Base-by-base conservation (phyloP, 2,113 vertebrate species). In the Dipodomys ordii region DNA sequence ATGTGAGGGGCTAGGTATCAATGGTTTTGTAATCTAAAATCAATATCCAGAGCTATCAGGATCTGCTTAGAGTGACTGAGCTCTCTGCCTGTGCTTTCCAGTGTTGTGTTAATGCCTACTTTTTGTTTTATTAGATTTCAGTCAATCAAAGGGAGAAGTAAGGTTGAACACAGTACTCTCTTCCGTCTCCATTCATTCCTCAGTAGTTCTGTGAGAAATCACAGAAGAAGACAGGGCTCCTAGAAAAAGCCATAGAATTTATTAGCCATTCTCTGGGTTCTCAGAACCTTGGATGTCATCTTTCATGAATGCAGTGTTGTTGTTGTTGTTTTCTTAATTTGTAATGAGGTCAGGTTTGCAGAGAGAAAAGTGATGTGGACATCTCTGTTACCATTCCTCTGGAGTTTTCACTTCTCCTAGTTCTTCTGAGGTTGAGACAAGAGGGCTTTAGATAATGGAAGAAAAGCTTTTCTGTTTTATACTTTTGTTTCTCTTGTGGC, bases 21-120 rank as follows among this genome's bases (percentile, higher is more conserved):
- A 46, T 80, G 35, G 87, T 80, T 95, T 91, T 92, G 57, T 65
- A 93, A 91, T 90, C 32, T 88, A 83, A 91, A 95, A 80, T 91
- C 73, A 93, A 62, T 90, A 92, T 83, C 32, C 27, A 44, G 35
- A 93, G 44, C 90, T 81, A 23, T n/a, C 64, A 74, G 68, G 68
- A 94, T 77, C 46, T 93, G 27, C 39, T 76, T 81, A 76, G 76
- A 85, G 28, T 82, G 64, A 53, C 49, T 49, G 73, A 57, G 15
- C n/a, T 57, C 90, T 92, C 83, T 53, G 62, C 5, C 1, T 22
- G 25, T 8, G 8, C 80, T 35, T 39, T 39, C 30, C 28, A 16
- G 7, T 69, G 35, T 49, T 49, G 13, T 69, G 10, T 57, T 80
- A 74, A 78, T 13, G 7, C 15, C n/a, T 46, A 7, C 15, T 81